Base-by-base conservation (phyloP, 2,113 vertebrate species). In the Mellivora capensis region DNA sequence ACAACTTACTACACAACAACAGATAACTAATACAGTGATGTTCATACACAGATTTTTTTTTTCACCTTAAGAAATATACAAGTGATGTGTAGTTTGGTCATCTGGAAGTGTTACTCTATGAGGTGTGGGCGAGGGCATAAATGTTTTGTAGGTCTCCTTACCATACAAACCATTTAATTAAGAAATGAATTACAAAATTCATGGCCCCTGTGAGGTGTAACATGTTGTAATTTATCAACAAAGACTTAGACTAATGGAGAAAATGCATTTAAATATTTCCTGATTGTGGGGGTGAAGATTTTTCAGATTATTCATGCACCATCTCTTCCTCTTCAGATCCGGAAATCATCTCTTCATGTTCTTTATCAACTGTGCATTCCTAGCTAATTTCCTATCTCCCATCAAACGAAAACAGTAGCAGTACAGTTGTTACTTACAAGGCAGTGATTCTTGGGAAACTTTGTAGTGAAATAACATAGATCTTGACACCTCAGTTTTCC, bases 391-490 rank as follows among this genome's bases (percentile, higher is more conserved):
- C 25, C 25, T 54, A 12, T 74, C 11, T 89, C 37, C 2, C 18
- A 57, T 14, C 11, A 64, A 9, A 31, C 25, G 37, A 64, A 82
- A 93, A 76, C 23, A 3, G 4, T 76, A 49, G 15, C 21, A 15
- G 7, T 84, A 27, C 10, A 52, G 7, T 59, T 86, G 20, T 69
- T 59, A 89, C 69, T 77, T 82, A 77, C 7, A 64, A 86, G 64
- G 39, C 25, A n/a, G 4, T 61, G 64, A 47, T 21, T 86, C 23
- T 69, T 76, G 37, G 21, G 81, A 81, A 69, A 49, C 17, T 44
- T 87, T 39, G 61, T 89, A 69, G 74, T 76, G 81, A 89, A 95
- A 82, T 86, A n/a, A 25, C 31, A 81, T 81, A 93, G 86, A 90
- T 76, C 64, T 93, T 76, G 64, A 39, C 17, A 93, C 37, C 8